Evolutionary conservation across 35 echinoderm and acorn worm species (phyloP).

Genomic region (Patiria miniata): DNA sequence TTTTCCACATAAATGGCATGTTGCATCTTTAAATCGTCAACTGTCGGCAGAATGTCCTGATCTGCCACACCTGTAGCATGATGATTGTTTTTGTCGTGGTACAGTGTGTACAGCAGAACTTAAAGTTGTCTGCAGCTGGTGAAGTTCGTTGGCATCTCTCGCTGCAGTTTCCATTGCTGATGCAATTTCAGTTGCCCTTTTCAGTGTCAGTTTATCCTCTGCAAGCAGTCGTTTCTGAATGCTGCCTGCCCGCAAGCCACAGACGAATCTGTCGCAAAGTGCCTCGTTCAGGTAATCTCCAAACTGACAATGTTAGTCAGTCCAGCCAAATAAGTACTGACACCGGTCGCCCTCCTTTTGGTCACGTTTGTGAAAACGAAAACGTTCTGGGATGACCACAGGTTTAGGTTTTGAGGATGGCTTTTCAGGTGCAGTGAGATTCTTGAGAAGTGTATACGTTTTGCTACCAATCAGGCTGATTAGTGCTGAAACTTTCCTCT

Average conservation of each 20-base stretch:
- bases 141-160: slow-evolving; percentile 24
- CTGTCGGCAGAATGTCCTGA: too few relatives aligned
- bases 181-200: slow-evolving; percentile 36
- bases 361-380: slow-evolving; percentile 17
- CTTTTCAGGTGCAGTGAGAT: slow-evolving; percentile 5
- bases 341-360: neutral
- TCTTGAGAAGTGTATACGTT: too few relatives aligned
- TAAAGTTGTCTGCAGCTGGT: neutral
- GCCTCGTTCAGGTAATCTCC: too few relatives aligned
- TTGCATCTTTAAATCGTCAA: slow-evolving; percentile 6
- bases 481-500: too few relatives aligned
- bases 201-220: too few relatives aligned
- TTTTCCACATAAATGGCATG: neutral
- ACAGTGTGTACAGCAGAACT: neutral
- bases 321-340: slow-evolving; percentile 11
- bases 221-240: too few relatives aligned
- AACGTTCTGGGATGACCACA: slow-evolving; percentile 33
- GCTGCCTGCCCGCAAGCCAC: neutral
- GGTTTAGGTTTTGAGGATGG: slow-evolving; percentile 35
- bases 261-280: slow-evolving; percentile 44
- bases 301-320: slow-evolving; percentile 41
- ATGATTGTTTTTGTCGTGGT: too few relatives aligned
- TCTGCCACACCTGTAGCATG: too few relatives aligned
- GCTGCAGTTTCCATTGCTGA: slow-evolving; percentile 29
- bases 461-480: too few relatives aligned